Evolutionary conservation across 2,113 vertebrate genomes (phyloP).

Genomic region (Cyanocitta stelleri): DNA sequence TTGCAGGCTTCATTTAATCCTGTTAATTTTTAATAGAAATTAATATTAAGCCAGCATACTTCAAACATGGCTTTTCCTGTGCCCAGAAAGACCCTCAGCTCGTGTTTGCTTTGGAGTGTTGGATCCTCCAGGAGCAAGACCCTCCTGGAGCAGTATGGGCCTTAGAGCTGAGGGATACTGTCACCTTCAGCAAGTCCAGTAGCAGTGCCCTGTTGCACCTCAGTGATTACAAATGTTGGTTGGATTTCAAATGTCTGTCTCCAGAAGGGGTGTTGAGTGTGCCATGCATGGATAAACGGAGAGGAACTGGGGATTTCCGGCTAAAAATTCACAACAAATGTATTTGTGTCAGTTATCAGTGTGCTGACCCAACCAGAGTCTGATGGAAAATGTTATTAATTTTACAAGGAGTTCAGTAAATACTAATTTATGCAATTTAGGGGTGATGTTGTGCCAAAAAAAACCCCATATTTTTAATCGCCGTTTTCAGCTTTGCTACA

Average conservation of each 20-base stretch:
- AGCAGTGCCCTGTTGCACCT: not conserved
- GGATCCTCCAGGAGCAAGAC: not conserved
- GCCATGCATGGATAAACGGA: conserved; percentile 15
- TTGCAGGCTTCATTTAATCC: not conserved
- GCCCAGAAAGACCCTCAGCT: not conserved
- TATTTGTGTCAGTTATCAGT: conserved; percentile 68
- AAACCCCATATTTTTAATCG: not conserved
- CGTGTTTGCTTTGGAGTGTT: not conserved
- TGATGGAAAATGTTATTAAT: conserved; percentile 12
- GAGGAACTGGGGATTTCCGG: conserved; percentile 24
- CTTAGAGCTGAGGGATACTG: not conserved
- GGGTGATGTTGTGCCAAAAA: not conserved
- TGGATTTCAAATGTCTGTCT: conserved; percentile 2
- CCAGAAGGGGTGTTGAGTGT: conserved; percentile 44
- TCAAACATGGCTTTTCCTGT: not conserved
- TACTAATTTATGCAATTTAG: conserved; percentile 25
- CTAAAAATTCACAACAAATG: conserved; percentile 56
- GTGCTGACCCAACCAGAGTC: conserved; percentile 15
- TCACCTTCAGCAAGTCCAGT: not conserved
- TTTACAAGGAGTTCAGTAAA: conserved; percentile 44
- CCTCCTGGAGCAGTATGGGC: not conserved
- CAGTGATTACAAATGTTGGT: not conserved
- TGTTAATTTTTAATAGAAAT: conserved; percentile 52
- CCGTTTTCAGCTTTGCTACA: conserved; percentile 9
- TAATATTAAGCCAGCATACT: not conserved